Evolutionary conservation across 2,888 invertebrate genomes (phyloP).

Genomic region (Drosophila formosana): DNA sequence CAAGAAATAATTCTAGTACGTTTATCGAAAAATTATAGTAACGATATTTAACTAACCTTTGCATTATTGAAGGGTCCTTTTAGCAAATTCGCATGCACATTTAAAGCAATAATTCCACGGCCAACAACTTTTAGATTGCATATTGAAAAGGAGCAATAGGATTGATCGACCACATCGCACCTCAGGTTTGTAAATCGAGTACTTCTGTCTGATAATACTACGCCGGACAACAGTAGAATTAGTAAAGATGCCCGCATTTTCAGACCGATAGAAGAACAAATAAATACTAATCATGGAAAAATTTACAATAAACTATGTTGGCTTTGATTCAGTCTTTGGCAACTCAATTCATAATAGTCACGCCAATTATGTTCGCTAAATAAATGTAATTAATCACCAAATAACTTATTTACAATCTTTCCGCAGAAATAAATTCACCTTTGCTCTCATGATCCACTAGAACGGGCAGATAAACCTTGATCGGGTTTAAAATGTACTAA

Average conservation of each 20-base stretch:
- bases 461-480: too few species aligned
- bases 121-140: slow-evolving; percentile 23
- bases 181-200: slow-evolving; percentile 30
- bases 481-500: too few species aligned
- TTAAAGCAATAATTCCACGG: slow-evolving; percentile 22
- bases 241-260: background rate
- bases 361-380: too few species aligned
- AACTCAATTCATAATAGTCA: background rate
- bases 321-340: background rate
- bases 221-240: background rate
- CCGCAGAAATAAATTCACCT: too few species aligned
- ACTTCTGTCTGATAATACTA: background rate
- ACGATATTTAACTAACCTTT: slow-evolving; percentile 15
- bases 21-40: too few species aligned
- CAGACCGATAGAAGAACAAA: background rate
- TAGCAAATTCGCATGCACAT: slow-evolving; percentile 9
- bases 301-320: background rate
- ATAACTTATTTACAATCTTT: too few species aligned
- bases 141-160: slow-evolving; percentile 1
- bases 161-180: slow-evolving; percentile 21
- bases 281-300: background rate
- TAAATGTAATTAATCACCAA: too few species aligned
- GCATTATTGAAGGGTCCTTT: slow-evolving; percentile 18
- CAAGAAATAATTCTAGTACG: too few species aligned
- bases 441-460: too few species aligned